phyloP scores from a whole-genome alignment of 1,140 invertebrate genomes.

The Panulirus ornatus region DNA sequence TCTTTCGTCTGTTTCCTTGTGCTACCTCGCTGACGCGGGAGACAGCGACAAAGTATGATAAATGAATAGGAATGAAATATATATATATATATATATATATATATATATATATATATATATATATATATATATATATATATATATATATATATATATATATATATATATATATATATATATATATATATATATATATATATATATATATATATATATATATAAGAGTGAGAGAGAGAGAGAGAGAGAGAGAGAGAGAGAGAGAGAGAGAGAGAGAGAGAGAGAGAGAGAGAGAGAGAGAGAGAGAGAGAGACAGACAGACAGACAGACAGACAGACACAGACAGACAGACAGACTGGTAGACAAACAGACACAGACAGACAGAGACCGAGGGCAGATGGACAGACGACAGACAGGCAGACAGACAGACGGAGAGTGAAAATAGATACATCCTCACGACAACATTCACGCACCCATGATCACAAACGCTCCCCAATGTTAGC shows the following conservation, averaged over 20 bases:
- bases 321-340: background rate
- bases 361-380: background rate
- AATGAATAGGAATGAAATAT: too few species aligned
- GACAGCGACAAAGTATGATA: too few species aligned
- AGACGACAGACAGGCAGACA: too few species aligned
- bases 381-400: too few species aligned
- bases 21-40: too few species aligned
- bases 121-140: constrained; percentile 7
- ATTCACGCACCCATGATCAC: too few species aligned
- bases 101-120: constrained; percentile 7
- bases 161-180: background rate
- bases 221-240: background rate
- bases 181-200: background rate
- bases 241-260: background rate
- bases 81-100: too few species aligned
- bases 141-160: constrained; percentile 2
- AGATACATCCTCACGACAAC: too few species aligned
- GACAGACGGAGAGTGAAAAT: too few species aligned
- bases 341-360: background rate
- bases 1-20: too few species aligned
- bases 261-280: background rate
- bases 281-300: background rate
- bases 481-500: too few species aligned
- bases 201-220: background rate
- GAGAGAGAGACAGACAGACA: background rate